Evolutionary conservation across 1,140 invertebrate species (phyloP), one percentile per base, ranked within the genome.

Genomic region (Stenopsyche tienmushanensis): DNA sequence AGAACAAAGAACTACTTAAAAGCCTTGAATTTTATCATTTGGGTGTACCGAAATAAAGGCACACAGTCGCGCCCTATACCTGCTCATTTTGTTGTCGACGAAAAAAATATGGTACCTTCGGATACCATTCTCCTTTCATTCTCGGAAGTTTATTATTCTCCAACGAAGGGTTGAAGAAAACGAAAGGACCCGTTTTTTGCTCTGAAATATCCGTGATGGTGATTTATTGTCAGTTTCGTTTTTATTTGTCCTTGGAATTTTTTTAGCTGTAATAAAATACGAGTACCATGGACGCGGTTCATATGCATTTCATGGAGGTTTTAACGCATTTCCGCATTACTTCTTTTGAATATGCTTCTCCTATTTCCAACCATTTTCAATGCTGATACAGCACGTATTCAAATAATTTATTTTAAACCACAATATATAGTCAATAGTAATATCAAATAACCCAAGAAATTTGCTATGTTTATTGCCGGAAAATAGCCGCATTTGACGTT

Each of bases 211-310:
- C 55, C 15, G 34, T 57, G n/a, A 21, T 17, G 44, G 53, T 64
- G 66, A 69, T 69, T 69, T 69, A 63, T 59, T 15, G 23, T 44
- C 53, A 21, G 52, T 69, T 69, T 69, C 67, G 47, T 55, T 69
- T 65, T 69, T 65, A 57, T 62, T 49, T 63, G 67, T 69, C 67
- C 67, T 69, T 69, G 63, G 57, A 58, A 34, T 13, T 13, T 34
- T 34, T 34, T 34, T 34, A 7, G 13, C 13, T 34, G 29, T 34
- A 34, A 34, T 15, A 49, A 49, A 17, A 15, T 21, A 49, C 45
- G 7, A 7, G n/a, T 8, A 15, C 20, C 45, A 41, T 9, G 39
- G 39, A 41, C n/a, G n/a, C n/a, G n/a, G 5, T 52, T 3, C 20
- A 52, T 7, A 49, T 52, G n/a, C n/a, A n/a, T n/a, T n/a, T n/a